Base-by-base conservation (phyloP, 2,113 vertebrate genomes). In the Microtus oregoni region DNA sequence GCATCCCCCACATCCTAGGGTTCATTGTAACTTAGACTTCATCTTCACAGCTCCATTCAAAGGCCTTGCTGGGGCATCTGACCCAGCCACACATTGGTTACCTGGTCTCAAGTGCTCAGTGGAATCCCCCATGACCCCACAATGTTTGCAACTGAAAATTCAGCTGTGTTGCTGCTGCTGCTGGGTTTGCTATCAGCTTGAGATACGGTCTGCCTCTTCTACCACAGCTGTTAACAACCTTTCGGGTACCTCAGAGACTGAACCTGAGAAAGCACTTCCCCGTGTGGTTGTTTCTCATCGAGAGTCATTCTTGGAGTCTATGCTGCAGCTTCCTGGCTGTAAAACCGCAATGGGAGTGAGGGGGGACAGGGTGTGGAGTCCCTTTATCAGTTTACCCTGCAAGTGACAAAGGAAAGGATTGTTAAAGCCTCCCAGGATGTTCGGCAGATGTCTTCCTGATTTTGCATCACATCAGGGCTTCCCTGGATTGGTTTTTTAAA, bases 311-410 rank as follows among this genome's bases (percentile, higher is more conserved):
- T 20, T 58, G 82, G 47, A 67, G 83, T 90, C 61, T 67, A 61
- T 41, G 61, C 15, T 19, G 87, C 4, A 13, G 75, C 63, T 44
- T 35, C 19, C 52, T 47, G 22, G 92, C 97, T 98, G 98, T 98
- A 96, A 97, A 95, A 92, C 89, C 19, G 50, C 68, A 0, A 61
- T 55, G 0, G 30, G 44, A 76, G n/a, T 50, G 26, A 35, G 19
- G 30, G 88, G 55, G 77, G 1, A n/a, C 52, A 26, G 24, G 58
- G 68, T 70, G 13, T 77, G 55, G 47, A 41, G 67, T 73, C 7
- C 67, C 77, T 89, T 52, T 38, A 55, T 83, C 68, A 38, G 68
- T n/a, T n/a, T 55, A 38, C 68, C 44, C 70, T 0, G 4, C 50
- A 58, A 77, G 86, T 87, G 47, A 14, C 3, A 4, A 87, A 83